A percentile compares a stretch with the other conserved stretches of the same genome.
Conservation (phyloP, 2,113 vertebrate genomes). For the Polypterus senegalus region DNA sequence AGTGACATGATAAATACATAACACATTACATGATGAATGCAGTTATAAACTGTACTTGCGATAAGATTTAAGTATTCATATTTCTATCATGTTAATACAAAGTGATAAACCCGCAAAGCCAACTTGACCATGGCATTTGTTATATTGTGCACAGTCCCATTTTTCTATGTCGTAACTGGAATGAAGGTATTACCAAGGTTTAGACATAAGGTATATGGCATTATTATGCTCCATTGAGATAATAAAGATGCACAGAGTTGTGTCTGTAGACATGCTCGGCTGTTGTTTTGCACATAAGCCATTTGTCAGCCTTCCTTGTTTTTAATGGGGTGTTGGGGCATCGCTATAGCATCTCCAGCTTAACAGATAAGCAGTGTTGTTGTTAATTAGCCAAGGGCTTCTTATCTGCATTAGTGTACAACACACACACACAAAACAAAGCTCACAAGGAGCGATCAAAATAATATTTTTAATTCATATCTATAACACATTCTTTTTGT, state of each 20-base stretch:
- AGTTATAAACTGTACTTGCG: conserved; percentile 83
- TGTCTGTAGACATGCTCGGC: conserved; percentile 21
- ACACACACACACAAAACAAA: conserved; percentile 15
- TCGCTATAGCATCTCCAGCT: neutral
- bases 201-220: conserved; percentile 19
- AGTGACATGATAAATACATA: conserved; percentile 89
- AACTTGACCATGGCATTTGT: conserved; percentile 65
- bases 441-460: no score
- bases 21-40: conserved; percentile 88
- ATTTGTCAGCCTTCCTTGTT: conserved; percentile 1
- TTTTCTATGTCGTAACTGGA: conserved; percentile 56
- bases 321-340: conserved; percentile 4
- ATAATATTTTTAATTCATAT: no score
- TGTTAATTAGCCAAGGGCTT: no score
- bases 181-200: conserved; percentile 21
- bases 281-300: neutral
- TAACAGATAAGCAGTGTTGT: no score
- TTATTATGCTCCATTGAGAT: conserved; percentile 43
- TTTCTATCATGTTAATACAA: conserved; percentile 92
- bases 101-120: conserved; percentile 76
- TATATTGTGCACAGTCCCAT: conserved; percentile 60
- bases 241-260: conserved; percentile 43
- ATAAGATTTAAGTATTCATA: conserved; percentile 95
- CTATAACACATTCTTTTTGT: no score
- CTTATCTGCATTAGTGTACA: conserved; percentile 6